phyloP scores from a whole-genome alignment of 1,140 invertebrate genomes.

The Megalopta genalis region DNA sequence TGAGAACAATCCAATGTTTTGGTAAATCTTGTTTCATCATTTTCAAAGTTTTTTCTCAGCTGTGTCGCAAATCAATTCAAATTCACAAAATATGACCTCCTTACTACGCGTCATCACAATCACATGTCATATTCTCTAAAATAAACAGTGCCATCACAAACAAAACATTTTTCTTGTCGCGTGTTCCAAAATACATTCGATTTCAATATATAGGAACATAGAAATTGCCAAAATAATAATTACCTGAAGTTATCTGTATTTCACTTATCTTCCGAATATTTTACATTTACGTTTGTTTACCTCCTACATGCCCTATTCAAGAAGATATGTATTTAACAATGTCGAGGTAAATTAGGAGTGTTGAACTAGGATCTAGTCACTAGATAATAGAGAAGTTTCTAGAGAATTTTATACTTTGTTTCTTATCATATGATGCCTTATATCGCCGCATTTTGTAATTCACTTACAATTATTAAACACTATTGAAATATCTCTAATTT shows the following conservation, averaged over 20 bases:
- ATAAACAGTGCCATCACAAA: conserved; percentile 12
- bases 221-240: not conserved
- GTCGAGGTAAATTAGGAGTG: too few species aligned
- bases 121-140: not conserved
- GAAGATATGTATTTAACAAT: not conserved
- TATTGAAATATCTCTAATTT: too few species aligned
- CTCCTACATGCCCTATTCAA: too few species aligned
- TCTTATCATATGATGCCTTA: too few species aligned
- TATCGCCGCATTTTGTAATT: too few species aligned
- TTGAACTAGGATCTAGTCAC: too few species aligned
- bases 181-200: conserved; percentile 15
- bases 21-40: conserved; percentile 64
- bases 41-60: not conserved
- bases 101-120: conserved; percentile 11
- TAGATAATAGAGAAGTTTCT: not conserved
- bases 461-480: too few species aligned
- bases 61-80: not conserved
- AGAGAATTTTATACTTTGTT: conserved; percentile 22
- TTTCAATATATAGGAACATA: not conserved
- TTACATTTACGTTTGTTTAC: not conserved
- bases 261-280: not conserved
- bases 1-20: conserved; percentile 61
- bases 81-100: not conserved
- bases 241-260: too few species aligned
- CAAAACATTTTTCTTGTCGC: not conserved